Evolutionary conservation across 2,797 vertebrate genomes (phyloP).

Genomic region (Agapornis canus): DNA sequence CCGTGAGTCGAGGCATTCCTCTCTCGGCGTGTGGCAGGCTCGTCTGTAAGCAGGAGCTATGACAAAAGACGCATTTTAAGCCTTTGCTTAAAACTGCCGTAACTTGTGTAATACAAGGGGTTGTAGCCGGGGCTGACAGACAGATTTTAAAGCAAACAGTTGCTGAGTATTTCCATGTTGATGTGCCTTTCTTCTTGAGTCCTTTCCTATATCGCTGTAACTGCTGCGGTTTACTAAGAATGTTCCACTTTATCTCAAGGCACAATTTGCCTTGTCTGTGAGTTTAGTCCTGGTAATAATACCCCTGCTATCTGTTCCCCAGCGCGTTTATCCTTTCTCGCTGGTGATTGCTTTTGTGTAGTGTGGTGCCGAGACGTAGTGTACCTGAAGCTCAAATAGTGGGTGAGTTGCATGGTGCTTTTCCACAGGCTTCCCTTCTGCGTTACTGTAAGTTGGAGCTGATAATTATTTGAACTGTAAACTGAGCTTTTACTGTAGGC

Average conservation of each 20-base stretch:
- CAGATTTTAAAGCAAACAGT: fast-evolving
- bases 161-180: neutral
- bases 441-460: fast-evolving
- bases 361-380: fast-evolving
- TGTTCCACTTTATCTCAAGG: neutral
- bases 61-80: neutral
- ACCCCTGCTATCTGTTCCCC: neutral
- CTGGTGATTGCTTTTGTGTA: fast-evolving
- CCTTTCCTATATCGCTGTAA: fast-evolving
- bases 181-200: neutral
- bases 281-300: neutral
- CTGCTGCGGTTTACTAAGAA: neutral
- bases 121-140: neutral
- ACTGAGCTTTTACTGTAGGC: neutral
- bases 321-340: neutral
- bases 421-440: neutral
- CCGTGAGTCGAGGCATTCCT: fast-evolving
- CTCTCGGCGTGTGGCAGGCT: fast-evolving
- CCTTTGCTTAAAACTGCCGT: neutral
- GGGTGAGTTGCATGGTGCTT: neutral
- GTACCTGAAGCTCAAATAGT: fast-evolving
- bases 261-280: neutral
- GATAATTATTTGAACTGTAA: neutral
- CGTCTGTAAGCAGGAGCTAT: fast-evolving
- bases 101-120: fast-evolving